phyloP scores from a whole-genome alignment of 2,797 vertebrate species.

The Numenius phaeopus region DNA sequence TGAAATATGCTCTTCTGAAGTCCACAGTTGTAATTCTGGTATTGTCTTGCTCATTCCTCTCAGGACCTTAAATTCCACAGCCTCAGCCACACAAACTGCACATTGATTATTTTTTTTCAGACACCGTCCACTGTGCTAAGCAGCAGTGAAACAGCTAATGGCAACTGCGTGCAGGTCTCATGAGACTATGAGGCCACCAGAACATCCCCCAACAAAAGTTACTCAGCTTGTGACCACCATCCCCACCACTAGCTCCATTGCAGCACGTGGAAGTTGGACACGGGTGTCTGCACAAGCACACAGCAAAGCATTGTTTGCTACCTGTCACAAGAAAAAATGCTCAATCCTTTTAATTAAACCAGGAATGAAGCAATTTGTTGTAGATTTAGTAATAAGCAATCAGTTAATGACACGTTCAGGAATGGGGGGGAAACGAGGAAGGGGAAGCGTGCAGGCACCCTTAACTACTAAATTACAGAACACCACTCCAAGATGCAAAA shows the following conservation, averaged over 20 bases:
- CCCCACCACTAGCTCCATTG: neutral
- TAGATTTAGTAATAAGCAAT: neutral
- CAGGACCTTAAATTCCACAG: neutral
- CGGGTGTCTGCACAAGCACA: neutral
- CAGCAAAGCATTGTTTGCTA: neutral
- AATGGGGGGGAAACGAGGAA: fast-evolving
- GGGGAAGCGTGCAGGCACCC: fast-evolving
- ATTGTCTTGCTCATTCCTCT: neutral
- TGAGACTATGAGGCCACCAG: neutral
- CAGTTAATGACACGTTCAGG: neutral
- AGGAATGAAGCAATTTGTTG: neutral
- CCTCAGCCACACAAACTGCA: neutral
- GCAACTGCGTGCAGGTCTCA: neutral
- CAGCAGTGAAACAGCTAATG: neutral
- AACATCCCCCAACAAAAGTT: neutral
- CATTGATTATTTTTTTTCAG: neutral
- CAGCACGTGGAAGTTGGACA: neutral
- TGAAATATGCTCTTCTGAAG: neutral
- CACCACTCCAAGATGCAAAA: neutral
- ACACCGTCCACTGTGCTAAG: neutral
- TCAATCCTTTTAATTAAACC: neutral
- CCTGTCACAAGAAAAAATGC: neutral
- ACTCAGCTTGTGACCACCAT: neutral
- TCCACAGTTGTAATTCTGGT: neutral
- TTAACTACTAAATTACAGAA: neutral